A percentile compares a stretch with the other conserved stretches of the same genome.
Evolutionary conservation across 2,113 vertebrate species (phyloP).

Genomic region (Percopsis transmontana): DNA sequence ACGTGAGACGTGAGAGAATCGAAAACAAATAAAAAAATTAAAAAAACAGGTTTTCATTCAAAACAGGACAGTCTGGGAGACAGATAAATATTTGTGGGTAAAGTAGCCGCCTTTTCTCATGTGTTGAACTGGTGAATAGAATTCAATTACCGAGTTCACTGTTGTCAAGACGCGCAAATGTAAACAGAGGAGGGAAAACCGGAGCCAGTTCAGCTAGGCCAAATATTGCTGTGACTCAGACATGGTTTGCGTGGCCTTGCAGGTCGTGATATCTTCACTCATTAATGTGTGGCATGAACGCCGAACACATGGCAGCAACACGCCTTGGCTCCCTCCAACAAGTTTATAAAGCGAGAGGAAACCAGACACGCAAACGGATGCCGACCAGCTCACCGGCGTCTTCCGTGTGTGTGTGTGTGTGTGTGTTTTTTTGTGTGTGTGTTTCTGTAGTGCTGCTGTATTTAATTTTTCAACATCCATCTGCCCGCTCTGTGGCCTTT

Average conservation of each 20-base stretch:
- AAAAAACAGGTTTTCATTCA: conserved; percentile 1
- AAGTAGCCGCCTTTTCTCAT: conserved; percentile 46
- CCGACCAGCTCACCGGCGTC: conserved; percentile 15
- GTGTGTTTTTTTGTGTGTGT: conserved; percentile 29
- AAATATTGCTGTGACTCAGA: conserved; percentile 42
- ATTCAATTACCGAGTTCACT: conserved; percentile 43
- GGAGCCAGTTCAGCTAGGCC: conserved; percentile 39
- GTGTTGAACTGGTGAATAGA: conserved; percentile 49
- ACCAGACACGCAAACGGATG: conserved; percentile 69
- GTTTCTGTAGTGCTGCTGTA: conserved; percentile 58
- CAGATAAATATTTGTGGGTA: conserved; percentile 51
- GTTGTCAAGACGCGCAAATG: conserved; percentile 45
- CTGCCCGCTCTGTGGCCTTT: conserved; percentile 54
- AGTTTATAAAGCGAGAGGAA: conserved; percentile 50
- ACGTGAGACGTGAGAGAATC: conserved; percentile 30
- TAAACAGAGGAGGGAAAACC: conserved; percentile 40
- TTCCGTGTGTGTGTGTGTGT: neutral
- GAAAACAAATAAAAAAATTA: conserved; percentile 43
- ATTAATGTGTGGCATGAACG: conserved; percentile 60
- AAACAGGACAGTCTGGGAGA: conserved; percentile 47
- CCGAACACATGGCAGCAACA: conserved; percentile 66
- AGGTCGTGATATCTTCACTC: conserved; percentile 43
- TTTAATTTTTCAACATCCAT: conserved; percentile 66
- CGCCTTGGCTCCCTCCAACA: conserved; percentile 46
- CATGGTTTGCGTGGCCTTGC: conserved; percentile 40